Evolutionary conservation across 2,113 vertebrate species (phyloP).

Genomic region (Sturnira hondurensis): DNA sequence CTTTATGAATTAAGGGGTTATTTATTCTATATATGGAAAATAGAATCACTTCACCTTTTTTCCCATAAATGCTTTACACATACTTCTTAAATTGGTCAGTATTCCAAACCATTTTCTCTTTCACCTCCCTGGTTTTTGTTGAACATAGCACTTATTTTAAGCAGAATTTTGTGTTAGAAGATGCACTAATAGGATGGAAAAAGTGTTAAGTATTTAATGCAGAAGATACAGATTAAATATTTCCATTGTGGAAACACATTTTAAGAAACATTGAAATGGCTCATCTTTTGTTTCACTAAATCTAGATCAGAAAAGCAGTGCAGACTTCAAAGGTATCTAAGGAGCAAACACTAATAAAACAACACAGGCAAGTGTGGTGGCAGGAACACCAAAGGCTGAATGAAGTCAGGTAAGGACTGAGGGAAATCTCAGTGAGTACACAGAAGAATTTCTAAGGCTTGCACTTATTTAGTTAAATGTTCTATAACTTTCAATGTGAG

Average conservation of each 20-base stretch:
- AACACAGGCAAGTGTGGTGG: constrained; percentile 92
- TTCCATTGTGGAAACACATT: neutral
- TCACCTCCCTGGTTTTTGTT: neutral
- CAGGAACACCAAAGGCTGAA: constrained; percentile 83
- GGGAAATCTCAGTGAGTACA: neutral
- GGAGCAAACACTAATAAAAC: constrained; percentile 87
- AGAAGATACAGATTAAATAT: constrained; percentile 15
- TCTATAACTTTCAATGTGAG: neutral
- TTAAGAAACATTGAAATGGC: neutral
- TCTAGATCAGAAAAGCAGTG: constrained; percentile 86
- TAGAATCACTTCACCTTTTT: neutral
- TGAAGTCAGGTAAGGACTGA: constrained; percentile 85
- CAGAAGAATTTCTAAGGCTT: neutral
- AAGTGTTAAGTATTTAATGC: neutral
- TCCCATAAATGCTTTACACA: neutral
- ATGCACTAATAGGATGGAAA: neutral
- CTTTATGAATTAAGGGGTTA: neutral
- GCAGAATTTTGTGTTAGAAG: neutral
- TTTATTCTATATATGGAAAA: constrained; percentile 6
- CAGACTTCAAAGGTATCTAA: constrained; percentile 87
- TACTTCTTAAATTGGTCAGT: neutral
- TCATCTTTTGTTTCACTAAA: constrained; percentile 47
- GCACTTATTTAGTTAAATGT: neutral
- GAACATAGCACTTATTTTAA: neutral
- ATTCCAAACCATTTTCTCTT: neutral